Conservation (phyloP, 2,113 vertebrate genomes). For the Regulus satrapa region DNA sequence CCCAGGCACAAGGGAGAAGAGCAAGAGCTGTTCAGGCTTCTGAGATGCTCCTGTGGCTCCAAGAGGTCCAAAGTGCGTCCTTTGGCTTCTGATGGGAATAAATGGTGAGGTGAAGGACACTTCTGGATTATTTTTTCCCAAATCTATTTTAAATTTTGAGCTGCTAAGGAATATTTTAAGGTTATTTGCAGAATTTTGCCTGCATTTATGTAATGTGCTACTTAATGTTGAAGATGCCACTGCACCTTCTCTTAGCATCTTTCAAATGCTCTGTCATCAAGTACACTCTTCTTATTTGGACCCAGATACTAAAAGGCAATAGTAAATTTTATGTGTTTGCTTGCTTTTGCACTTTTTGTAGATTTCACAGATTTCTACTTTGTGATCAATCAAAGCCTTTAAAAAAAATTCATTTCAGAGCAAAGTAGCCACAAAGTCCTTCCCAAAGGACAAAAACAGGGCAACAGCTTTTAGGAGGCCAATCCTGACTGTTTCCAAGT, state of each 20-base stretch:
- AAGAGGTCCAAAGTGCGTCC: neutral
- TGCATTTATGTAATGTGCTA: neutral
- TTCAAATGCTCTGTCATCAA: neutral
- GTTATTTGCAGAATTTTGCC: neutral
- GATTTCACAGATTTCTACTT: neutral
- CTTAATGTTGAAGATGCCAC: neutral
- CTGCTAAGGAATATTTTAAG: neutral
- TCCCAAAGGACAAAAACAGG: neutral
- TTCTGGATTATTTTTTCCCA: neutral
- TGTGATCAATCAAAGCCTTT: neutral
- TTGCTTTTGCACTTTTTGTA: neutral
- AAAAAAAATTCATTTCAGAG: neutral
- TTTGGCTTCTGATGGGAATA: neutral
- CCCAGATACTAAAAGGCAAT: neutral
- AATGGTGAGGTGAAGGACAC: neutral
- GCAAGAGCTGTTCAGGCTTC: neutral
- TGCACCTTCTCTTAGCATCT: neutral
- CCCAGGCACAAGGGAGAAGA: neutral
- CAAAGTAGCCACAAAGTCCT: neutral
- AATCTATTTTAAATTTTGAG: no score
- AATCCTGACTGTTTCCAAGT: neutral
- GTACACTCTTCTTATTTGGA: neutral
- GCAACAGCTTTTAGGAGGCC: neutral
- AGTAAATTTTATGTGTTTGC: neutral
- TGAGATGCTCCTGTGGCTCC: accelerated